These are phyloP conservation scores for Plebejus melissa DNA, from an alignment of 2,888 invertebrate species.

Conservation along the genomic window DNA sequence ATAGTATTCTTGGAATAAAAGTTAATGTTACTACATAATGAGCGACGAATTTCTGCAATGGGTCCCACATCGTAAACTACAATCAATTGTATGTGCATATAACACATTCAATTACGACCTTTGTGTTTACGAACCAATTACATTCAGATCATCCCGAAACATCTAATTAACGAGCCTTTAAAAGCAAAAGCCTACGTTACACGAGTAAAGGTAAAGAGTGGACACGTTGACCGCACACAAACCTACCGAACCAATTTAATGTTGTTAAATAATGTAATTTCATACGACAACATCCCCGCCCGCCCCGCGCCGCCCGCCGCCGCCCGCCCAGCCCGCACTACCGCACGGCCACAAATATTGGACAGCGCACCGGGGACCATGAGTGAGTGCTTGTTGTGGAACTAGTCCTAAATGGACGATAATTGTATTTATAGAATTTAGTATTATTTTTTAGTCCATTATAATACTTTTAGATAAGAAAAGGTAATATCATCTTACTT, in stretches of 20 bases:
- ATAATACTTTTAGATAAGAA: not conserved
- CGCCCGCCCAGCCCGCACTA: conserved; percentile 1
- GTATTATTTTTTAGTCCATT: not conserved
- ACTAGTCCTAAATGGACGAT: not conserved
- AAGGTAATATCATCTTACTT: no score
- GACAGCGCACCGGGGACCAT: conserved; percentile 38
- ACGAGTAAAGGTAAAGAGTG: not conserved
- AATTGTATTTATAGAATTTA: not conserved
- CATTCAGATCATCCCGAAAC: not conserved
- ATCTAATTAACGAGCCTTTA: not conserved
- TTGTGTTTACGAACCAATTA: not conserved
- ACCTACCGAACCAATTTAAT: conserved; percentile 20
- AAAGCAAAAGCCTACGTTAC: not conserved
- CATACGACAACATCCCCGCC: not conserved
- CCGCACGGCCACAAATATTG: conserved; percentile 50
- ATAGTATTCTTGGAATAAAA: no score
- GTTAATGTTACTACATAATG: no score
- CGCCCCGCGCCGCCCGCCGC: not conserved
- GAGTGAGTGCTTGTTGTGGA: not conserved
- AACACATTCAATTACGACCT: not conserved
- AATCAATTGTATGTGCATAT: not conserved
- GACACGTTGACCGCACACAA: conserved; percentile 17
- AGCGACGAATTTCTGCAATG: no score
- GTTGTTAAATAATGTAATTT: conserved; percentile 11
- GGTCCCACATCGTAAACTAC: no score